Evolutionary conservation across 2,888 invertebrate genomes (phyloP).

Genomic region (Acleris literana): DNA sequence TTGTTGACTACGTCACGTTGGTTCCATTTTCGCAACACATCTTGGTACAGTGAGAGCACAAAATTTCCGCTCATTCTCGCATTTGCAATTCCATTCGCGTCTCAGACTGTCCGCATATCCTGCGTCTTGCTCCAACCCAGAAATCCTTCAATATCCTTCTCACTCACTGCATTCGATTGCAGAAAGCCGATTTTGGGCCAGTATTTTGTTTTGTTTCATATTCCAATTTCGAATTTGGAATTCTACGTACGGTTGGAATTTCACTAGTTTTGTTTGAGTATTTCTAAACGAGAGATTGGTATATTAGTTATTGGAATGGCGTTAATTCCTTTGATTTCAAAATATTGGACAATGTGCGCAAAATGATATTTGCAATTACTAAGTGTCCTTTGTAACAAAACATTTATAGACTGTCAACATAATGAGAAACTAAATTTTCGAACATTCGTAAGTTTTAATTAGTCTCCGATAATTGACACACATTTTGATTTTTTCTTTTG

Average conservation of each 20-base stretch:
- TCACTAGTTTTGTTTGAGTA: background rate
- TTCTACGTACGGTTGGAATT: slow-evolving; percentile 42
- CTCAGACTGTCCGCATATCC: slow-evolving; percentile 67
- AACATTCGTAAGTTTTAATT: no score
- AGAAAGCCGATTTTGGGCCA: slow-evolving; percentile 65
- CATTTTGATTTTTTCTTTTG: no score
- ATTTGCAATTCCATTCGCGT: slow-evolving; percentile 76
- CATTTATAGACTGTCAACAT: no score
- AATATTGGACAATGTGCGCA: no score
- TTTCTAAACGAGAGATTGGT: no score
- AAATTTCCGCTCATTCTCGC: slow-evolving; percentile 47
- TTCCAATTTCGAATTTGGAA: slow-evolving; percentile 49
- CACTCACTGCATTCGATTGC: slow-evolving; percentile 63
- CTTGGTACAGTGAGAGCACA: slow-evolving; percentile 42
- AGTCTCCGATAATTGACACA: no score
- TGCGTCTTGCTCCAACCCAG: slow-evolving; percentile 41
- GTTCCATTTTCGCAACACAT: slow-evolving; percentile 44
- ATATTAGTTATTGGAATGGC: no score
- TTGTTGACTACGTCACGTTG: background rate
- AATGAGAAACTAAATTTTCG: no score
- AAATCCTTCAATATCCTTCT: slow-evolving; percentile 21
- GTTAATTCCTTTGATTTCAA: no score
- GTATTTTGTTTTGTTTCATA: slow-evolving; percentile 67
- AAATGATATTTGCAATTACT: no score
- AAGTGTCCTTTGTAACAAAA: no score